A percentile compares a stretch with the other conserved stretches of the same genome.
Evolutionary conservation across 2,888 invertebrate species (phyloP).

Genomic region (Caenorhabditis doughertyi): DNA sequence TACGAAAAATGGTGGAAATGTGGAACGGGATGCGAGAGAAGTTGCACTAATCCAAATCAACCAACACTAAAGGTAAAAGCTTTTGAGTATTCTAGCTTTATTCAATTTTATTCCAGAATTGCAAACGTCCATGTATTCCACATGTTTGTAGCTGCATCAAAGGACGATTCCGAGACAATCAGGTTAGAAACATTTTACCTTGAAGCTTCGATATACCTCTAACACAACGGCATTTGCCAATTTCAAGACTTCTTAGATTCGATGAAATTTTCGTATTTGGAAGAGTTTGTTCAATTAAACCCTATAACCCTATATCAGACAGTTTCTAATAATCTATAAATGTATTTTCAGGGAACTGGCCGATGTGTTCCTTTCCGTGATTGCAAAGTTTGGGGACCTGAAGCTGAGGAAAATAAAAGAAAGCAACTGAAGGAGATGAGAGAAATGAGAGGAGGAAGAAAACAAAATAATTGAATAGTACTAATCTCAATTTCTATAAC

Average conservation of each 20-base stretch:
- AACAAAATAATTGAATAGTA: too few species aligned
- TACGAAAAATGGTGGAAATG: constrained; percentile 42
- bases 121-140: constrained; percentile 42
- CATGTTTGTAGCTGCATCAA: constrained; percentile 34
- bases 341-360: constrained; percentile 30
- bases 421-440: too few species aligned
- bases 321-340: not conserved
- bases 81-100: not conserved
- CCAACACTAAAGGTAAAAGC: constrained; percentile 2
- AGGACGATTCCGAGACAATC: constrained; percentile 45
- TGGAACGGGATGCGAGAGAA: constrained; percentile 53
- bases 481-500: too few species aligned
- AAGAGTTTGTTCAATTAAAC: too few species aligned
- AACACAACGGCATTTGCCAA: not conserved
- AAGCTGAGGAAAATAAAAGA: too few species aligned
- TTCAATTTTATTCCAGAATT: constrained; percentile 21
- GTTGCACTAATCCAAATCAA: constrained; percentile 47
- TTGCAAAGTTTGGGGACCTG: constrained; percentile 48
- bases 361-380: constrained; percentile 20
- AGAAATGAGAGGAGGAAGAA: too few species aligned
- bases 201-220: too few species aligned
- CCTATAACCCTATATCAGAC: too few species aligned
- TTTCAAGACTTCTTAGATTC: too few species aligned
- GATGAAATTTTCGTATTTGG: too few species aligned
- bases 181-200: too few species aligned